Evolutionary conservation across 2,113 vertebrate species (phyloP).

Genomic region (Urocynchramus pylzowi): DNA sequence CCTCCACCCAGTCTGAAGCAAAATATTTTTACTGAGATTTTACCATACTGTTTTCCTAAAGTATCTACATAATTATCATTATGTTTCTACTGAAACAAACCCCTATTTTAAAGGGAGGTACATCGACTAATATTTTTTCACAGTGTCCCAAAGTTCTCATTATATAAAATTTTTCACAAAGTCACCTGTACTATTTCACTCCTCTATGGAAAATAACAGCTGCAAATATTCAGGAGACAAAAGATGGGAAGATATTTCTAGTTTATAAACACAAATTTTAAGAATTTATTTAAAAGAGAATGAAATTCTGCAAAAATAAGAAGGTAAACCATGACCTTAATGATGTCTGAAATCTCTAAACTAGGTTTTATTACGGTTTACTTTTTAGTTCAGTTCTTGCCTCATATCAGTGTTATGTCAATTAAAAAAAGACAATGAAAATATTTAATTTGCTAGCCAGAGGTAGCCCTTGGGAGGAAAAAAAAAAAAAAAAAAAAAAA

Average conservation of each 20-base stretch:
- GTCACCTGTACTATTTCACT: background rate
- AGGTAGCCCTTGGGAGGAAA: background rate
- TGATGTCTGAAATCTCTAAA: background rate
- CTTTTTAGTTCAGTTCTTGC: background rate
- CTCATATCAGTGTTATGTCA: background rate
- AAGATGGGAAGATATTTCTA: background rate
- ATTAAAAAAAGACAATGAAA: background rate
- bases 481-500: background rate
- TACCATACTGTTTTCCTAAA: background rate
- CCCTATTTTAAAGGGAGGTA: background rate
- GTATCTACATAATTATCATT: background rate
- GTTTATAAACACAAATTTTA: background rate
- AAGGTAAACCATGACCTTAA: background rate
- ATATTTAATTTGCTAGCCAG: background rate
- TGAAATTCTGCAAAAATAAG: background rate
- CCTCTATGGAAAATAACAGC: background rate
- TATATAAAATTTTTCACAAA: background rate
- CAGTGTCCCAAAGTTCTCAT: background rate
- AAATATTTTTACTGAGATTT: constrained; percentile 19
- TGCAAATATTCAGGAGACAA: background rate
- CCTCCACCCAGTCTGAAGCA: background rate
- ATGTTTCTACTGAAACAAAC: background rate
- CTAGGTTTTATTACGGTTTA: background rate
- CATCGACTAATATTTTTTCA: background rate
- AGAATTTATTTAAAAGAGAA: background rate